Conservation (phyloP, 64 coral and sea anemone genomes). For the Pachyseris speciosa region DNA sequence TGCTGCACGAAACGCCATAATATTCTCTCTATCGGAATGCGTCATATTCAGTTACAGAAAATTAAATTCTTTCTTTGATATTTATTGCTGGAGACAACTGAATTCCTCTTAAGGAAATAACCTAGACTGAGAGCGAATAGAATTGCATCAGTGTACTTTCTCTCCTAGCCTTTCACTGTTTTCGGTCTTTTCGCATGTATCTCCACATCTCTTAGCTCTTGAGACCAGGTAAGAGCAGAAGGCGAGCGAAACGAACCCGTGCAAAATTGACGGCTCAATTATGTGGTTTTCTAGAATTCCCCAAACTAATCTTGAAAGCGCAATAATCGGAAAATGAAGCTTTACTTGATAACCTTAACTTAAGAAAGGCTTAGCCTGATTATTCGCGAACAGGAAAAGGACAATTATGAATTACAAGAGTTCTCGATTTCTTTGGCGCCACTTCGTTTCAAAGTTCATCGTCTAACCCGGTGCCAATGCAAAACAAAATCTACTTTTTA, state of each 20-base stretch:
- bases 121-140: too few relatives aligned
- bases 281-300: neutral
- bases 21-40: too few relatives aligned
- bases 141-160: too few relatives aligned
- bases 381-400: neutral
- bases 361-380: neutral
- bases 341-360: slow-evolving; percentile 22
- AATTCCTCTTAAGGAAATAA: too few relatives aligned
- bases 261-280: neutral
- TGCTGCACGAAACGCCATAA: too few relatives aligned
- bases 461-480: neutral
- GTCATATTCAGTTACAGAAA: too few relatives aligned
- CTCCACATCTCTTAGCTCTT: too few relatives aligned
- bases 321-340: neutral
- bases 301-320: neutral
- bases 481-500: neutral
- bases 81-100: too few relatives aligned
- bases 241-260: neutral
- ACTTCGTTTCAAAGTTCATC: neutral
- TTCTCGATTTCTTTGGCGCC: slow-evolving; percentile 28
- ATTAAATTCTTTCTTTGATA: too few relatives aligned
- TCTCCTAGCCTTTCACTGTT: too few relatives aligned
- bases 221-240: too few relatives aligned
- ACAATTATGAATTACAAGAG: neutral
- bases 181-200: too few relatives aligned